These are phyloP conservation scores for Lepus oiostolus DNA, from an alignment of 2,797 vertebrate species.

Conservation along the genomic window DNA sequence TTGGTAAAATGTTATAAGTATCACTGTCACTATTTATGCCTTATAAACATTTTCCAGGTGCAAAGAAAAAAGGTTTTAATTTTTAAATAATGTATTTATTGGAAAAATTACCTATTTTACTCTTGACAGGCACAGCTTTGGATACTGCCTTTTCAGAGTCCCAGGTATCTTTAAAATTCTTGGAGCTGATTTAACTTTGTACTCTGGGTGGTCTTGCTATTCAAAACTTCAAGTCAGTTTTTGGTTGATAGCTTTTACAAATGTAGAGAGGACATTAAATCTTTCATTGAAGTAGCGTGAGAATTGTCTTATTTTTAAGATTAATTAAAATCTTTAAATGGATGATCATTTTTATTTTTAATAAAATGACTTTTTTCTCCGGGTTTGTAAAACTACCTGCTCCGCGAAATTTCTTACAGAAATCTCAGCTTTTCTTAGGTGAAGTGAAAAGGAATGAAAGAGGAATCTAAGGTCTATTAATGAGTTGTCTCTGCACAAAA, in stretches of 20 bases:
- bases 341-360: constrained; percentile 33
- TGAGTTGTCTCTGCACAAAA: not conserved
- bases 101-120: constrained; percentile 9
- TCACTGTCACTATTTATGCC: constrained; percentile 4
- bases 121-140: constrained; percentile 42
- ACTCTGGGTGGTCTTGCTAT: not conserved
- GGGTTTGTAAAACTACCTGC: not conserved
- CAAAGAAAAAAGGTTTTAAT: constrained; percentile 57
- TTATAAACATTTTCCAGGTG: constrained; percentile 29
- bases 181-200: not conserved
- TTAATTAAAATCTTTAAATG: constrained; percentile 26
- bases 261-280: constrained; percentile 20
- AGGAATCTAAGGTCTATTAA: not conserved
- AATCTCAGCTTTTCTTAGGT: not conserved
- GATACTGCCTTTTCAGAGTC: not conserved
- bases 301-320: constrained; percentile 52
- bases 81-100: constrained; percentile 49
- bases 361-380: not conserved
- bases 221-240: constrained; percentile 45
- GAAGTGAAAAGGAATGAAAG: not conserved
- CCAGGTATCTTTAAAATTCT: constrained; percentile 39
- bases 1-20: constrained; percentile 34
- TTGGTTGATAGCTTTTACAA: not conserved
- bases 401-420: constrained; percentile 32
- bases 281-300: constrained; percentile 51